Evolutionary conservation across 2,888 invertebrate species (phyloP).

Genomic region (Ornithoptera alexandrae): DNA sequence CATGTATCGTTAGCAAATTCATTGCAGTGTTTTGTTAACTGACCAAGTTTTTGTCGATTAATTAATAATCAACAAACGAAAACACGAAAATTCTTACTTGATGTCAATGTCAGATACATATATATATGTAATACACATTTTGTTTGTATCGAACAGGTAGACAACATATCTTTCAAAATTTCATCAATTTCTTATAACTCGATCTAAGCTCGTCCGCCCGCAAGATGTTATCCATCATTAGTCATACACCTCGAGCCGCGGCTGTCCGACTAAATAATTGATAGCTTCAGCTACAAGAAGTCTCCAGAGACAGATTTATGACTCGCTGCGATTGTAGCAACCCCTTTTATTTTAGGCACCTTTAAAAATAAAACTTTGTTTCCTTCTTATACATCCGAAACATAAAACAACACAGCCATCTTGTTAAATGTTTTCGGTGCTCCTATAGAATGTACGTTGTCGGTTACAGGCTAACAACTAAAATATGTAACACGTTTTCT

Average conservation of each 20-base stretch:
- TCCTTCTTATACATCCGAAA: background rate
- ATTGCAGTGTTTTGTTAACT: background rate
- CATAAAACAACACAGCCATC: background rate
- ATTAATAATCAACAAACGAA: too few species aligned
- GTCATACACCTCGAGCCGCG: conserved; percentile 47
- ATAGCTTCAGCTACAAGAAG: conserved; percentile 54
- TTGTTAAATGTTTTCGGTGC: background rate
- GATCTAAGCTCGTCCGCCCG: conserved; percentile 30
- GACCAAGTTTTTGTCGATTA: background rate
- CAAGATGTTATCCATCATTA: conserved; percentile 48
- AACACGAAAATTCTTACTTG: too few species aligned
- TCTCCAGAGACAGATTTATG: conserved; percentile 61
- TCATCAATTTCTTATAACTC: conserved; percentile 34
- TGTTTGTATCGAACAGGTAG: background rate
- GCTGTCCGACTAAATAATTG: conserved; percentile 62
- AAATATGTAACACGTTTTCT: too few species aligned
- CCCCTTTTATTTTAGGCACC: conserved; percentile 39
- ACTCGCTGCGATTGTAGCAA: conserved; percentile 45
- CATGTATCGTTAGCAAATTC: background rate
- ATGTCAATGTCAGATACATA: too few species aligned
- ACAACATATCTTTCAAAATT: conserved; percentile 29
- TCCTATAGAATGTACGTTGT: too few species aligned
- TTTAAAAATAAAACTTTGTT: conserved; percentile 39
- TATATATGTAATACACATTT: background rate
- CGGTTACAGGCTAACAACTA: too few species aligned